Evolutionary conservation across 2,797 vertebrate genomes (phyloP).

Genomic region (Enteromius trimaculatus): DNA sequence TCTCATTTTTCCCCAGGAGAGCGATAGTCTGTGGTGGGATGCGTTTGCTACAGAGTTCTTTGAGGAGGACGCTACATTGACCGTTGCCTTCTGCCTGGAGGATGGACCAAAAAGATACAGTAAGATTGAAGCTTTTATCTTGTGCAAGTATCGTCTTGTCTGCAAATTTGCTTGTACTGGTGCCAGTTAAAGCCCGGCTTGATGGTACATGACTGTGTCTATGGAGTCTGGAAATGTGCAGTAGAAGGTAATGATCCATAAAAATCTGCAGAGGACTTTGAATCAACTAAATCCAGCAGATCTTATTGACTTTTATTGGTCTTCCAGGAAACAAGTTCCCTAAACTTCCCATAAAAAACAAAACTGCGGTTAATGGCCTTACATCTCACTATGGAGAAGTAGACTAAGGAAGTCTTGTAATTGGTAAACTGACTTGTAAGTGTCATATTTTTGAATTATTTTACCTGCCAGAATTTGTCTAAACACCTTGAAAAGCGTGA

Average conservation of each 20-base stretch:
- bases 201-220: neutral
- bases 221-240: neutral
- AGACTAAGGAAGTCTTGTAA: neutral
- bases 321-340: neutral
- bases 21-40: constrained; percentile 99
- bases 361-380: neutral
- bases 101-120: constrained; percentile 99
- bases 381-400: neutral
- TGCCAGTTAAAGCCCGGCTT: neutral
- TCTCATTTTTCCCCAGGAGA: constrained; percentile 83
- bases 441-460: constrained; percentile 1
- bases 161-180: neutral
- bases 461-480: neutral
- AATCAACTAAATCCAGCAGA: neutral
- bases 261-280: neutral
- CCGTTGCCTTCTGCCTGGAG: constrained; percentile 99
- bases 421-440: neutral
- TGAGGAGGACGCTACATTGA: constrained; percentile 97
- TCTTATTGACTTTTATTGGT: constrained; percentile 12
- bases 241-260: constrained; percentile 12
- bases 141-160: neutral
- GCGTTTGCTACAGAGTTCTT: constrained; percentile 99
- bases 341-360: constrained; percentile 5
- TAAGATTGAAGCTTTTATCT: constrained; percentile 76
- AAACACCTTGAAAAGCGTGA: neutral